Conservation (phyloP, 2,888 invertebrate genomes). For the Polia nebulosa region DNA sequence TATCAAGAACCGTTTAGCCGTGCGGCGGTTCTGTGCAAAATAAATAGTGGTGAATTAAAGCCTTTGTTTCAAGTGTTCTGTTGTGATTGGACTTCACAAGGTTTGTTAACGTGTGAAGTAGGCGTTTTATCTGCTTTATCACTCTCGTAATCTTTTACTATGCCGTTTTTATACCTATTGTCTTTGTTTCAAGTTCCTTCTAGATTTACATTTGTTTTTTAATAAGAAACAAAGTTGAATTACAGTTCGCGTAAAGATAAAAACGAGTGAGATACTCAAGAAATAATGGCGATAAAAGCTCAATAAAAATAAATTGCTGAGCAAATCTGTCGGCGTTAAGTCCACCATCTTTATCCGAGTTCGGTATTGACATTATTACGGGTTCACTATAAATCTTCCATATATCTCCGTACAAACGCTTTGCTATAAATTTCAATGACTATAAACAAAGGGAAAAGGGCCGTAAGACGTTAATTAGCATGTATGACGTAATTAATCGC, state of each 20-base stretch:
- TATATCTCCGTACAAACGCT: conserved; percentile 36
- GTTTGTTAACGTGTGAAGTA: conserved; percentile 71
- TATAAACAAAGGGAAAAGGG: conserved; percentile 64
- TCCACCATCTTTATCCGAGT: conserved; percentile 20
- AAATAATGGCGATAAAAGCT: conserved; percentile 24
- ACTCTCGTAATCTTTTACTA: conserved; percentile 44
- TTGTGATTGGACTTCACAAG: conserved; percentile 74
- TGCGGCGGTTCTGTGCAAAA: conserved; percentile 48
- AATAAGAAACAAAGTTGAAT: conserved; percentile 11
- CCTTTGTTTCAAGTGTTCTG: conserved; percentile 75
- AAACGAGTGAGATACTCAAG: neutral
- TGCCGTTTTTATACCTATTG: conserved; percentile 43
- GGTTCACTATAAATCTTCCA: conserved; percentile 25
- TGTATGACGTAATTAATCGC: conserved; percentile 73
- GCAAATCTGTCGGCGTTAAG: conserved; percentile 18
- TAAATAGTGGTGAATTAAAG: conserved; percentile 72
- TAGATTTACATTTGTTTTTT: no score
- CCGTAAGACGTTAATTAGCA: conserved; percentile 78
- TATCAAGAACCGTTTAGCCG: conserved; percentile 62
- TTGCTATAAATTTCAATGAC: conserved; percentile 59
- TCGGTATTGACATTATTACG: conserved; percentile 35
- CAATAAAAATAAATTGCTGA: conserved; percentile 26
- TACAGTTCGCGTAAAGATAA: neutral
- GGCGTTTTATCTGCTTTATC: conserved; percentile 62
- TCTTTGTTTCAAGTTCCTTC: conserved; percentile 47